Conservation (phyloP, 2,113 vertebrate genomes). For the Riparia riparia region DNA sequence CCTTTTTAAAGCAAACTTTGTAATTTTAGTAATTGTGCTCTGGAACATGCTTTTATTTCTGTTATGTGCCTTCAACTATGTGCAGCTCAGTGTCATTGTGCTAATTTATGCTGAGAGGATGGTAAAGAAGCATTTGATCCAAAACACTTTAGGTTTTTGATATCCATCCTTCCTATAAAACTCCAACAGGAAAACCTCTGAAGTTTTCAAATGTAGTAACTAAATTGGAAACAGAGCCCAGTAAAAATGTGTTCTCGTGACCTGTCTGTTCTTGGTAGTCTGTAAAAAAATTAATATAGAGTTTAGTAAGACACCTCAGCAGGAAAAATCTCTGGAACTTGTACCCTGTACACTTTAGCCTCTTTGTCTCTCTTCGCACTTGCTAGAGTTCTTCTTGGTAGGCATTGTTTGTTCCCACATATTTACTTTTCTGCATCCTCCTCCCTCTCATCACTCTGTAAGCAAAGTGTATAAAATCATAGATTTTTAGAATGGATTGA, state of each 20-base stretch:
- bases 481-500: accelerated
- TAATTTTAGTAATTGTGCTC: background rate
- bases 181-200: background rate
- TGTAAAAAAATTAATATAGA: background rate
- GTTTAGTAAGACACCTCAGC: background rate
- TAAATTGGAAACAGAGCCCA: background rate
- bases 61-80: background rate
- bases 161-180: background rate
- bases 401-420: background rate
- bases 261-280: background rate
- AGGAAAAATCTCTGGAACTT: background rate
- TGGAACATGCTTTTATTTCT: background rate
- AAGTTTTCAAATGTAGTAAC: background rate
- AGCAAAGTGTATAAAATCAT: background rate
- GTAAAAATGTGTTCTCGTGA: background rate
- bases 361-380: background rate
- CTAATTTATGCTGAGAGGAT: background rate
- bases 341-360: background rate
- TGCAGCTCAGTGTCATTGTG: background rate
- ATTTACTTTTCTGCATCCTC: background rate
- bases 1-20: background rate
- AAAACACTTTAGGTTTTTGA: background rate
- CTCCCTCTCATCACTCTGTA: background rate
- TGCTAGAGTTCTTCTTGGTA: background rate
- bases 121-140: background rate